Evolutionary conservation across 2,797 vertebrate species (phyloP).

Genomic region (Salarias fasciatus): DNA sequence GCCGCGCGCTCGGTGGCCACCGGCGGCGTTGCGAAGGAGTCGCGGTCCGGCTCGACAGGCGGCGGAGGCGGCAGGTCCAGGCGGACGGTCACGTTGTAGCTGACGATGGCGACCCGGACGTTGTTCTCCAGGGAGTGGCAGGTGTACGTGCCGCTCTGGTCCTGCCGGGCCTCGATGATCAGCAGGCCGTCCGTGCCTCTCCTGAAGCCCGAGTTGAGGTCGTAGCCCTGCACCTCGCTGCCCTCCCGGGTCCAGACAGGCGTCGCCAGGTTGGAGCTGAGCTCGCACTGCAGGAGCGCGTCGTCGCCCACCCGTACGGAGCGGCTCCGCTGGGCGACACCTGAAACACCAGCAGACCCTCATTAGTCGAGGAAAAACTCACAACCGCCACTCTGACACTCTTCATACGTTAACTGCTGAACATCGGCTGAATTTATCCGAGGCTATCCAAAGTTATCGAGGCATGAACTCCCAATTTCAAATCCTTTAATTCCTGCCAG

Average conservation of each 20-base stretch:
- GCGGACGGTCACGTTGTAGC: conserved; percentile 85
- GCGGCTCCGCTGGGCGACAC: conserved; percentile 77
- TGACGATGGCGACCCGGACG: conserved; percentile 80
- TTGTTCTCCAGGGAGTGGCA: conserved; percentile 90
- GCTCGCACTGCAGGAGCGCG: conserved; percentile 92
- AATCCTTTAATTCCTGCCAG: conserved; percentile 30
- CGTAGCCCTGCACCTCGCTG: conserved; percentile 74
- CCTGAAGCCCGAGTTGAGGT: conserved; percentile 83
- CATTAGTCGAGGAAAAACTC: not conserved
- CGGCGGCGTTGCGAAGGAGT: conserved; percentile 17
- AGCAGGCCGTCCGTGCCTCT: conserved; percentile 91
- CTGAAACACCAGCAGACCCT: conserved; percentile 45
- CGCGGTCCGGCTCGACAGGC: conserved; percentile 26
- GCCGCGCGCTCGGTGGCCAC: conserved; percentile 21
- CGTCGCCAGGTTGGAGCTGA: conserved; percentile 92
- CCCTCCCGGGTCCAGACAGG: conserved; percentile 89
- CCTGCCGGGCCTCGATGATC: conserved; percentile 85
- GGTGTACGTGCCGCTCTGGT: conserved; percentile 88
- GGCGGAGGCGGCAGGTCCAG: conserved; percentile 70
- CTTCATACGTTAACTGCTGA: conserved; percentile 30
- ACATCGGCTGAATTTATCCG: conserved; percentile 11
- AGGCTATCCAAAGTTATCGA: conserved; percentile 23
- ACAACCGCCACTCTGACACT: conserved; percentile 2
- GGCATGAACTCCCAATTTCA: conserved; percentile 28
- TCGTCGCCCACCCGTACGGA: conserved; percentile 90